Evolutionary conservation across 2,113 vertebrate species (phyloP).

Genomic region (Corapipo altera): DNA sequence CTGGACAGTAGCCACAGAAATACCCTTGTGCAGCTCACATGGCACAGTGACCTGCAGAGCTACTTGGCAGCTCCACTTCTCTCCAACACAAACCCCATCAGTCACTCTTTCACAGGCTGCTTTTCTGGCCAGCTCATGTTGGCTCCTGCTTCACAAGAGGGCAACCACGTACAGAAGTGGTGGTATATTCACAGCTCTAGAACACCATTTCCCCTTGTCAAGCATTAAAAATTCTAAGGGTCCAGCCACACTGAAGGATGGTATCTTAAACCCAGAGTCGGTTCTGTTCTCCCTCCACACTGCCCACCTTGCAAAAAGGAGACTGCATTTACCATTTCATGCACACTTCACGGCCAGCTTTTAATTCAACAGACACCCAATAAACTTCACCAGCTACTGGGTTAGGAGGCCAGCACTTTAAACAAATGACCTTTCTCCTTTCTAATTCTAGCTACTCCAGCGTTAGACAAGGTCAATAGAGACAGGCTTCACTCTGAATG

Average conservation of each 20-base stretch:
- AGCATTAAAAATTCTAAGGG: not conserved
- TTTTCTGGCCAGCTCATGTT: not conserved
- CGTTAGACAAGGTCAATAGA: not conserved
- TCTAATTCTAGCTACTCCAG: not conserved
- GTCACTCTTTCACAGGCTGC: not conserved
- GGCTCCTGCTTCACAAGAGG: not conserved
- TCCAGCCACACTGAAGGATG: not conserved
- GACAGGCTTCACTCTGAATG: not conserved
- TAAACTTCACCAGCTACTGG: not conserved
- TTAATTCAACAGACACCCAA: not conserved
- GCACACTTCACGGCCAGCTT: not conserved
- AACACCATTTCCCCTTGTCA: not conserved
- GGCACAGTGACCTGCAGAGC: not conserved
- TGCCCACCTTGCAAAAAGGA: not conserved
- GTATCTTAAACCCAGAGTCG: not conserved
- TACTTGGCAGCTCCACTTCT: constrained; percentile 18
- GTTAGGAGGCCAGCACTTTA: not conserved
- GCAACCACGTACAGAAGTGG: not conserved
- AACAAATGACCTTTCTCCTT: not conserved
- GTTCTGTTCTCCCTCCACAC: not conserved
- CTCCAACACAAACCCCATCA: not conserved
- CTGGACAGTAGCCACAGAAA: not conserved
- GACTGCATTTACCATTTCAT: not conserved
- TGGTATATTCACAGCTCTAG: not conserved
- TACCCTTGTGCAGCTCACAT: not conserved